Evolutionary conservation across 2,113 vertebrate species (phyloP), one percentile per base, ranked within the genome.

Genomic region (Sinosuthora webbiana): DNA sequence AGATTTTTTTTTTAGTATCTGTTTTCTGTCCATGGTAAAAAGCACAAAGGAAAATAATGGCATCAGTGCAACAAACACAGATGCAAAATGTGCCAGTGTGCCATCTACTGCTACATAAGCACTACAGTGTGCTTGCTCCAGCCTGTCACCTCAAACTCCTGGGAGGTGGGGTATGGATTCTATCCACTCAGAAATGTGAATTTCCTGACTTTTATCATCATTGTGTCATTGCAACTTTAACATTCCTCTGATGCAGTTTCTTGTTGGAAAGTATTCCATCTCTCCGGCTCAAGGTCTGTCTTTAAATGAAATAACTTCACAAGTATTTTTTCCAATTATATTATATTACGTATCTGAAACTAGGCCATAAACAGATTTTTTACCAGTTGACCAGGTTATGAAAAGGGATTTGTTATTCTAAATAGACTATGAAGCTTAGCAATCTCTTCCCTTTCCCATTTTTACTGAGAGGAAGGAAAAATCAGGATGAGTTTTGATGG

Each of bases 351-450:
- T 71, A 92, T 45, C 37, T 90, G 84, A 97, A 97, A 81, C n/a
- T 53, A 93, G 85, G 91, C 67, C 79, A 93, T 85, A 96, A 95
- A 83, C 39, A 70, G 68, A 71, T 97, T 86, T 93, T 95, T 88
- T 70, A 94, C 41, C 93, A 75, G 25, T 27, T 83, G 94, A 90
- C 89, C 86, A 94, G 82, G 47, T 93, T 96, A 76, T 96, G 95
- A 97, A 97, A 96, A 76, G 76, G 25, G 12, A 90, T 97, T 97
- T 96, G 95, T 96, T 97, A 95, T 95, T 96, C 92, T 94, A 98
- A 98, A 97, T 94, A 89, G 93, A 96, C 93, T 89, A 84, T 87
- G 91, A 98, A 96, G 90, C 73, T 97, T 94, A 96, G 89, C 7
- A 42, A 95, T 92, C 69, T 96, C 63, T 64, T 97, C 76, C 52